These are phyloP conservation scores for Physeter macrocephalus DNA, from an alignment of 2,113 vertebrate species.

Conservation along the genomic window DNA sequence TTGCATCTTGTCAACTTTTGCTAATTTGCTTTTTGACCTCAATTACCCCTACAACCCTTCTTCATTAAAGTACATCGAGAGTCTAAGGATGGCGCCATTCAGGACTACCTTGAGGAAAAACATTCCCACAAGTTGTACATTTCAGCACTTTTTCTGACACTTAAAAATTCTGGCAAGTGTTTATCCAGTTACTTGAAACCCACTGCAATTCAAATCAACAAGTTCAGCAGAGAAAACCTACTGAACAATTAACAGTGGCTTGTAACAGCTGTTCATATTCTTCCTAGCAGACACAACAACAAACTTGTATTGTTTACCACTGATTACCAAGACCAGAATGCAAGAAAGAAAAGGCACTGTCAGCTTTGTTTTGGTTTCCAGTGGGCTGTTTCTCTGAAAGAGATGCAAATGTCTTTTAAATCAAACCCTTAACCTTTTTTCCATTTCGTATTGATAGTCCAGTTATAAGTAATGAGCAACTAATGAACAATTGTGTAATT, in stretches of 20 bases:
- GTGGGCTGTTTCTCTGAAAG: neutral
- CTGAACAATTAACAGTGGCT: neutral
- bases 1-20: neutral
- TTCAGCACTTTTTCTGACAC: neutral
- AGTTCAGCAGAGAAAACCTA: neutral
- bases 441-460: neutral
- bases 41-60: neutral
- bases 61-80: neutral
- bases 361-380: neutral
- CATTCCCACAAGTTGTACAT: neutral
- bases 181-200: neutral
- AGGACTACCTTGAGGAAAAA: neutral
- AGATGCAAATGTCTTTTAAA: neutral
- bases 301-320: neutral
- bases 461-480: slow-evolving; percentile 1
- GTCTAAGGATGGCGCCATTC: neutral
- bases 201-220: neutral
- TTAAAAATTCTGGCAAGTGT: neutral
- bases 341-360: neutral
- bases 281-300: neutral
- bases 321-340: neutral
- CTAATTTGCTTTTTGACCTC: neutral
- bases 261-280: neutral
- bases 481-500: neutral
- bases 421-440: neutral